Conservation (phyloP, 2,888 invertebrate genomes). For the Ischnura elegans region DNA sequence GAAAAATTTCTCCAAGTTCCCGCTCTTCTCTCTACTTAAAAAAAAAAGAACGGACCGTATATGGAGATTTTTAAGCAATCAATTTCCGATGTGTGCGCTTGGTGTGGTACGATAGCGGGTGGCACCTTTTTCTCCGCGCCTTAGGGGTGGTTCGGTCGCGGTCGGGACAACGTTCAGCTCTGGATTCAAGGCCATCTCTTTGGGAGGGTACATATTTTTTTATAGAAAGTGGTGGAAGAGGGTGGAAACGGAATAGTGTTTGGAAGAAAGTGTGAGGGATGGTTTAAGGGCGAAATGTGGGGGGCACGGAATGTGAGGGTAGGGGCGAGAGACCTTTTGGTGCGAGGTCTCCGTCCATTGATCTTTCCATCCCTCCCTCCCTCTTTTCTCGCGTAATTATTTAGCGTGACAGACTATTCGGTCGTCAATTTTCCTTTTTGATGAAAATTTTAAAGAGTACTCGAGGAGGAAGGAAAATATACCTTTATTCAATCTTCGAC, state of each 20-base stretch:
- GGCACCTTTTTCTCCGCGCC: conserved; percentile 27
- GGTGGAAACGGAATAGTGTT: not conserved
- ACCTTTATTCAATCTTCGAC: conserved; percentile 41
- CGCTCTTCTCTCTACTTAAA: not conserved
- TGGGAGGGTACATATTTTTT: not conserved
- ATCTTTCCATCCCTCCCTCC: not conserved
- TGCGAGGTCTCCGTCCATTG: conserved; percentile 7
- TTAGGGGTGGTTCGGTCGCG: not conserved
- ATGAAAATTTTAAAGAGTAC: conserved; percentile 63
- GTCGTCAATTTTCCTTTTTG: conserved; percentile 58
- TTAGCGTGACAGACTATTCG: conserved; percentile 48
- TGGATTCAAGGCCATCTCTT: not conserved
- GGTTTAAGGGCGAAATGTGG: not conserved
- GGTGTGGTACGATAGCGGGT: conserved; percentile 50
- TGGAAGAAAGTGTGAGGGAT: not conserved
- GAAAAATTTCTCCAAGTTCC: not conserved
- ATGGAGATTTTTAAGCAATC: conserved; percentile 61
- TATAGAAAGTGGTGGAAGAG: not conserved
- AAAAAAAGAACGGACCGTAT: conserved; percentile 48
- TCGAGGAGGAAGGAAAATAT: conserved; percentile 54
- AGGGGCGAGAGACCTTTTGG: not conserved
- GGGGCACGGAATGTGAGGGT: no score
- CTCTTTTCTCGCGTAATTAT: conserved; percentile 53
- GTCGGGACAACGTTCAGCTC: not conserved
- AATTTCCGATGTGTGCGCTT: conserved; percentile 50